These are phyloP conservation scores for Shargacucullia verbasci DNA, from an alignment of 2,888 invertebrate species.

Conservation along the genomic window DNA sequence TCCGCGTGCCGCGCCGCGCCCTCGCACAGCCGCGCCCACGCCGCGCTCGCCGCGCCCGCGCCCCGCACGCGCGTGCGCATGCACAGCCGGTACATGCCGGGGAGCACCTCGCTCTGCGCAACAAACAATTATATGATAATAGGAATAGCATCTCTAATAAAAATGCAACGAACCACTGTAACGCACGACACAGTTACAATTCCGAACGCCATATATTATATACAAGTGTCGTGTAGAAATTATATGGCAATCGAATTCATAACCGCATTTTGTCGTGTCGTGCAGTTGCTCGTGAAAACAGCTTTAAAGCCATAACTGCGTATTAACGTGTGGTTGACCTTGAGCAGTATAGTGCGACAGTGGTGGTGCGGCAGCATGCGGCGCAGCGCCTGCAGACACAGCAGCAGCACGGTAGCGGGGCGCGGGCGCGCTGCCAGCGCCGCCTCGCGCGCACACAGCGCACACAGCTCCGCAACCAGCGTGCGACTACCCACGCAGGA, in stretches of 20 bases:
- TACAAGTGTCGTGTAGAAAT: too few relatives aligned
- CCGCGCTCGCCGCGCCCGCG: slow-evolving; percentile 38
- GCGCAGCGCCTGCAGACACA: slow-evolving; percentile 71
- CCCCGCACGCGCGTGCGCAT: slow-evolving; percentile 60
- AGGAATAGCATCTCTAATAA: too few relatives aligned
- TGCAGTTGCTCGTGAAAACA: too few relatives aligned
- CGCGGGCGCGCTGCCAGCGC: slow-evolving; percentile 54
- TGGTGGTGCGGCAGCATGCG: slow-evolving; percentile 89
- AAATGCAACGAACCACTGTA: too few relatives aligned
- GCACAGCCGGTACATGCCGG: slow-evolving; percentile 65
- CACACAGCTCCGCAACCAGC: slow-evolving; percentile 68
- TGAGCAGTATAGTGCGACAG: slow-evolving; percentile 89
- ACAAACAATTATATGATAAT: too few relatives aligned
- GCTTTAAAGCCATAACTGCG: too few relatives aligned
- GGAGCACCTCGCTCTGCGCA: slow-evolving; percentile 71
- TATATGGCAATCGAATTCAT: too few relatives aligned
- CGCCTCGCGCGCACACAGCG: slow-evolving; percentile 68
- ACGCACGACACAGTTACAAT: too few relatives aligned
- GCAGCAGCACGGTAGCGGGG: slow-evolving; percentile 61
- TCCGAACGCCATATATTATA: too few relatives aligned
- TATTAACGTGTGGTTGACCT: slow-evolving; percentile 77
- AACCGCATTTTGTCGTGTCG: too few relatives aligned
- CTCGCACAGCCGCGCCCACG: slow-evolving; percentile 64
- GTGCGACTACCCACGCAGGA: slow-evolving; percentile 76
- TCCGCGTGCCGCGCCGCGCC: slow-evolving; percentile 54